Base-by-base conservation (phyloP, 2,888 invertebrate genomes). In the Polydrusus pterygomalis region DNA sequence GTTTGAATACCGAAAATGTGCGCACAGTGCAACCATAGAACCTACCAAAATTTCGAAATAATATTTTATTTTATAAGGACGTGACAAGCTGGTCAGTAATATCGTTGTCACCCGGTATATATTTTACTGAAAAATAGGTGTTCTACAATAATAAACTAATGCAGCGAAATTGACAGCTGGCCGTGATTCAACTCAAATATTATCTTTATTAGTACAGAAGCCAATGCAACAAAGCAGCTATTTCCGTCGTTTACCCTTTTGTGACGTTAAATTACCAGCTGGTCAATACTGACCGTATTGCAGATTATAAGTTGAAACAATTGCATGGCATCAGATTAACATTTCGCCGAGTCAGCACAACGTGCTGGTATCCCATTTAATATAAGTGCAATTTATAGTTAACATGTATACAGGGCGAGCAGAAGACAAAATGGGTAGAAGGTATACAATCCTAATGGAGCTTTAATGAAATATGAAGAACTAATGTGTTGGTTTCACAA, bases 251-350 rank as follows among this genome's bases (percentile, higher is more conserved):
- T 73, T 51, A 67, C 54, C 63, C 64, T 62, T 72, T 74, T 74
- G 69, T 79, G 70, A 73, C 67, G 63, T 80, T 78, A 77, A 78
- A 73, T 77, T 74, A 77, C 69, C 82, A 82, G 82, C 81, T 82
- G 82, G 82, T 82, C 81, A 82, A 79, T 81, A 47, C 70, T 79
- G 77, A 77, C 79, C 58, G 69, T 56, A 13, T 56, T 67, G 75
- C 74, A 79, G 79, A 80, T 80, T 80, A 80, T 13, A 56, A 56
- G 9, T 34, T 56, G 72, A 62, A 75, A 78, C 75, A 78, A 79
- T 79, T 76, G 75, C 79, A 79, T 79, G 79, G 79, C 79, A 78
- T 80, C 79, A 78, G 79, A 79, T 80, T 80, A 77, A 78, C 18
- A 25, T 62, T 51, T 63, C n/a, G 49, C 18, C 10, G 25, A 54